Conservation (phyloP, 2,888 invertebrate genomes). For the Autographa gamma region DNA sequence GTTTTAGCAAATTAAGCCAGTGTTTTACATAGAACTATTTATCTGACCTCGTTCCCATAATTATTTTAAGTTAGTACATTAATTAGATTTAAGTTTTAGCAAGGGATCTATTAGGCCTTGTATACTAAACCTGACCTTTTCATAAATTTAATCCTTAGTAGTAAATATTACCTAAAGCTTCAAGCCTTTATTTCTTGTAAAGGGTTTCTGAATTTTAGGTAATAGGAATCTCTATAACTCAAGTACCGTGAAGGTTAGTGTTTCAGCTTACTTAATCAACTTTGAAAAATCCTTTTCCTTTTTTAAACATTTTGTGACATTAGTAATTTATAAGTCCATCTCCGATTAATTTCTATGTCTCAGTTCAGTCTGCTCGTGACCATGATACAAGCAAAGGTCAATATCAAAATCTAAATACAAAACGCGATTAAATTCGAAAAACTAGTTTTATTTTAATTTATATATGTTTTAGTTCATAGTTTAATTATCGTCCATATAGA, state of each 20-base stretch:
- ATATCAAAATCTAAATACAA: too few species aligned
- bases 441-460: too few species aligned
- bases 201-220: neutral
- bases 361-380: too few species aligned
- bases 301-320: too few species aligned
- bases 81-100: neutral
- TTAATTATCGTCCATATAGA: neutral
- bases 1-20: too few species aligned
- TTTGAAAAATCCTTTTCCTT: too few species aligned
- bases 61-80: neutral
- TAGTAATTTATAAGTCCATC: too few species aligned
- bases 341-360: too few species aligned
- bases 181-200: neutral
- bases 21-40: neutral
- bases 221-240: neutral
- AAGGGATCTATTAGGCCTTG: constrained; percentile 1
- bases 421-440: too few species aligned
- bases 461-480: too few species aligned
- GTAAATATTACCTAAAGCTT: neutral
- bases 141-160: neutral
- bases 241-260: neutral
- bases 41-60: neutral
- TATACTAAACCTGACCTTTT: neutral
- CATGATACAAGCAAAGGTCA: too few species aligned
- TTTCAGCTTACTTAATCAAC: too few species aligned